Conservation (phyloP, 1,140 invertebrate genomes). For the Drosophila obscura region DNA sequence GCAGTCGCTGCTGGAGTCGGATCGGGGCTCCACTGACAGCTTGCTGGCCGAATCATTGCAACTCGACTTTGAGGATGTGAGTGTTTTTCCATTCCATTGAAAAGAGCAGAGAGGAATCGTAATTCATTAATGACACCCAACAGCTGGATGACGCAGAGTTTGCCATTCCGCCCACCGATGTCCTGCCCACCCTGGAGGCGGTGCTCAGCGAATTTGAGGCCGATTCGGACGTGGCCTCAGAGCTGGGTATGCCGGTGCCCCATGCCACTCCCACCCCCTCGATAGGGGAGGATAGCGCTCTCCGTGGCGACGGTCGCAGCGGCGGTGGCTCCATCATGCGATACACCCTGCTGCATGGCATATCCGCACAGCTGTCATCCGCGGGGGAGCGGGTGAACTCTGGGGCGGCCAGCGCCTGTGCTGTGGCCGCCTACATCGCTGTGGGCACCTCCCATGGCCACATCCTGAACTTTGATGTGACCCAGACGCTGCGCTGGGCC, state of each 20-base stretch:
- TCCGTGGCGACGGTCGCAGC: slow-evolving; percentile 59
- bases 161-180: slow-evolving; percentile 90
- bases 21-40: slow-evolving; percentile 88
- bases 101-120: slow-evolving; percentile 9
- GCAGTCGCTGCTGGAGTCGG: slow-evolving; percentile 87
- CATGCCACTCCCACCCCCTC: slow-evolving; percentile 84
- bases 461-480: slow-evolving; percentile 93
- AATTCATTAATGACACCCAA: neutral
- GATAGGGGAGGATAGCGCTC: slow-evolving; percentile 69
- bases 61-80: slow-evolving; percentile 88
- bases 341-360: slow-evolving; percentile 92
- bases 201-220: slow-evolving; percentile 91
- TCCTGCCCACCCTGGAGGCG: slow-evolving; percentile 92
- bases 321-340: slow-evolving; percentile 89
- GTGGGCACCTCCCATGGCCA: slow-evolving; percentile 97
- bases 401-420: slow-evolving; percentile 92
- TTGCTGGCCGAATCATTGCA: slow-evolving; percentile 85
- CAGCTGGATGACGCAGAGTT: slow-evolving; percentile 93
- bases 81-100: slow-evolving; percentile 8
- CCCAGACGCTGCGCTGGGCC: slow-evolving; percentile 94
- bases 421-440: slow-evolving; percentile 91
- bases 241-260: slow-evolving; percentile 80
- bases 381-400: slow-evolving; percentile 94
- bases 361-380: slow-evolving; percentile 93
- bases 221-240: slow-evolving; percentile 86